Evolutionary conservation across 1,140 invertebrate species (phyloP), one percentile per base, ranked within the genome.

Genomic region (Trichonephila clavata): DNA sequence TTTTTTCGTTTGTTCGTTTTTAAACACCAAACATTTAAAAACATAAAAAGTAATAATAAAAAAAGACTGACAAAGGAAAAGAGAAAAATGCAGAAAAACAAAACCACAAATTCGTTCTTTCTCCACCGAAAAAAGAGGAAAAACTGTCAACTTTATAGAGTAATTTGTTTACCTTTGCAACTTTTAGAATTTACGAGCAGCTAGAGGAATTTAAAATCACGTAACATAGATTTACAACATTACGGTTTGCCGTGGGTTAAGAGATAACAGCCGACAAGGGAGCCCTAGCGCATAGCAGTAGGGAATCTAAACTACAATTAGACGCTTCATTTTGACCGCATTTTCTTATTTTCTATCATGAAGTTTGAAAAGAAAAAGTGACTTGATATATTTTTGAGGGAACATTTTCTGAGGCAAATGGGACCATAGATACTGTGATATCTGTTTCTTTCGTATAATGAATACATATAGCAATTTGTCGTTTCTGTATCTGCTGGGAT

Each of bases 141-240:
- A 77, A 77, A 39, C 14, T 18, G 13, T 18, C 13, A 77, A 77
- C 24, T 39, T 77, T 59, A 57, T 27, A 50, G 87, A 59, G 87
- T 89, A 68, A 89, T 89, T 77, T 77, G 87, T 89, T 89, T 77
- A 77, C 87, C 65, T 89, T 89, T 89, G 14, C 27, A 24, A 43
- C 43, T 6, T 77, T 57, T 14, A 18, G 61, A 89, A 89, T 89
- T 89, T 89, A 89, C 65, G 63, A 77, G 16, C 39, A 14, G 24
- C 21, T 24, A 32, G 68, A 59, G 87, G 43, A 43, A 59, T 89
- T 89, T 89, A 89, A 77, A 89, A 89, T 77, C 63, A 27, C 61
- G 50, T 89, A 89, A 77, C 87, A 57, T 21, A 71, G 87, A 89
- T 89, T 89, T 77, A 89, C 86, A 65, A 27, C 24, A 59, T 65